Base-by-base conservation (phyloP, 2,113 vertebrate genomes). In the Stegastes partitus region DNA sequence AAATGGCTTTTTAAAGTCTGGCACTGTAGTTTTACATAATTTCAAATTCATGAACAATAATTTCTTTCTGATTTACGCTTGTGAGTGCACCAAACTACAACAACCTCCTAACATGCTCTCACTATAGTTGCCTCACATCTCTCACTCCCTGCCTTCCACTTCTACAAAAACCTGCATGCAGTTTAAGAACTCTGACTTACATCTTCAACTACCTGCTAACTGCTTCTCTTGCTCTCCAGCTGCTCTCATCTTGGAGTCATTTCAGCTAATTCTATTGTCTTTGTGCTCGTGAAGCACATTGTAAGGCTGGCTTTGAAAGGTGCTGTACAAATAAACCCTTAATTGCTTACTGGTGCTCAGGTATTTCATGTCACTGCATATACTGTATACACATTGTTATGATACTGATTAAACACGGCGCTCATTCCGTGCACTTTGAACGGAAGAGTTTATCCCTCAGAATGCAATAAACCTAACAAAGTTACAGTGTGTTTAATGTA, bases 391-490 rank as follows among this genome's bases (percentile, higher is more conserved):
- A 71, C 64, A 55, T n/a, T 79, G 74, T 74, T 67, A 83, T 51
- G 26, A 77, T 16, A 23, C 54, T 51, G 54, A 66, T 76, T 56
- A 82, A 87, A 84, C 76, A 68, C 5, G 21, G 65, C 49, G 56
- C 57, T 86, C 66, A 77, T 57, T 51, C 25, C 39, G 15, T 15
- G 47, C 54, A 67, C 61, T 37, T 79, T 56, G 61, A 45, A 45
- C n/a, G 9, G 19, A 12, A 37, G 18, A 14, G 67, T 82, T 84
- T 80, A 64, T 64, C 34, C 76, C 47, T 8, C 72, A 37, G 19
- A 53, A 59, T n/a, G 44, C 25, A 58, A 63, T 77, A 34, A 84
- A 45, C 37, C 0, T 75, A 79, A 79, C 78, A 87, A 66, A 79
- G 79, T 79, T 64, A 67, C 15, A 0, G 26, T 4, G 6, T 77